These are phyloP conservation scores for Ambastaia sidthimunki DNA, from an alignment of 2,797 vertebrate genomes.

Conservation along the genomic window DNA sequence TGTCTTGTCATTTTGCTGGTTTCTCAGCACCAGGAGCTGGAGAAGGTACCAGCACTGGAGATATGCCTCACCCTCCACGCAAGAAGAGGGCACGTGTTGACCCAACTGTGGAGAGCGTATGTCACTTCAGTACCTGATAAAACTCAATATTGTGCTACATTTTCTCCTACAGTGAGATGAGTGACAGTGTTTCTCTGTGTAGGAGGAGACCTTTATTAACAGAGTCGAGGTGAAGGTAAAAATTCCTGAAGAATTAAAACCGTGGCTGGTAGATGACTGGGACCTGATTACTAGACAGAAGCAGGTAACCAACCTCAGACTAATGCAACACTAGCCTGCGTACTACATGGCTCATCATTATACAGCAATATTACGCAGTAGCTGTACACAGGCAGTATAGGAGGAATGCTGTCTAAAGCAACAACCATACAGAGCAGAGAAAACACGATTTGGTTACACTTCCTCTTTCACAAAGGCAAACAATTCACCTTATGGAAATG, in stretches of 20 bases:
- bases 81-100: slow-evolving; percentile 97
- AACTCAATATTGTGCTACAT: background rate
- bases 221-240: slow-evolving; percentile 98
- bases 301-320: slow-evolving; percentile 79
- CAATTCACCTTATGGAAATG: background rate
- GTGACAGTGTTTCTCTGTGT: slow-evolving; percentile 32
- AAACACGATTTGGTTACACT: background rate
- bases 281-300: slow-evolving; percentile 97
- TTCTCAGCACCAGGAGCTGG: slow-evolving; percentile 88
- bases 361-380: background rate
- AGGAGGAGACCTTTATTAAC: slow-evolving; percentile 98
- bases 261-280: slow-evolving; percentile 98
- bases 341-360: no score
- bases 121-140: slow-evolving; percentile 54
- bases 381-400: background rate
- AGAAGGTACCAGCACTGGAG: slow-evolving; percentile 92
- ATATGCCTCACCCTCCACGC: slow-evolving; percentile 91
- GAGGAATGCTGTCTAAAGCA: background rate
- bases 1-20: background rate
- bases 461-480: background rate
- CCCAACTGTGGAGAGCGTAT: slow-evolving; percentile 94
- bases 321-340: no score
- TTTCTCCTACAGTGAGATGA: background rate
- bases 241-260: slow-evolving; percentile 96
- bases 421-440: background rate